Evolutionary conservation across 2,888 invertebrate genomes (phyloP).

Genomic region (Chrysolina americana): DNA sequence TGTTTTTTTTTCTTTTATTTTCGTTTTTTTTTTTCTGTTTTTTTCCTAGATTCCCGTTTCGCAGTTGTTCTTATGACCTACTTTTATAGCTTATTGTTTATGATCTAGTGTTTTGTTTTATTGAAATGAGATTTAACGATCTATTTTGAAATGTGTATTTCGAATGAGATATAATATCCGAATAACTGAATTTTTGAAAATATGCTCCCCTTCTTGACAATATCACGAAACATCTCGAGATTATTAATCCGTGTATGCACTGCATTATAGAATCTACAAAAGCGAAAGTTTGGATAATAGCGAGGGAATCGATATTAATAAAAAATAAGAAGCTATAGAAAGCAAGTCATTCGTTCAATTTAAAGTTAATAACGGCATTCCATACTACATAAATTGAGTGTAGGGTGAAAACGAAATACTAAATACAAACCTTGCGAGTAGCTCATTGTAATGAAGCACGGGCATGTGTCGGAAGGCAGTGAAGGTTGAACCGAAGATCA

Average conservation of each 20-base stretch:
- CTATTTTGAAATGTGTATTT: no score
- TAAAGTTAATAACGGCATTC: constrained; percentile 42
- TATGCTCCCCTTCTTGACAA: no score
- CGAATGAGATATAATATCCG: no score
- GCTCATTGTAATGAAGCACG: constrained; percentile 64
- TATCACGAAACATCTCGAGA: background rate
- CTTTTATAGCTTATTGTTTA: no score
- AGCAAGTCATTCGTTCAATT: constrained; percentile 47
- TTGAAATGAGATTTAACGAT: no score
- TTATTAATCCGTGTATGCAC: constrained; percentile 6
- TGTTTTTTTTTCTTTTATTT: no score
- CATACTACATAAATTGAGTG: constrained; percentile 36
- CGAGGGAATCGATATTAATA: constrained; percentile 23
- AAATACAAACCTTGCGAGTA: constrained; percentile 67
- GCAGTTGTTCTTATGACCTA: no score
- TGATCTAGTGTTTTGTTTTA: no score
- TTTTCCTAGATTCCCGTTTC: no score
- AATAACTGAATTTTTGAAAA: no score
- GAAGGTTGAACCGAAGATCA: constrained; percentile 59
- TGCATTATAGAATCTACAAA: background rate
- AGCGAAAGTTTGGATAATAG: constrained; percentile 14
- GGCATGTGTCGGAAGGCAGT: constrained; percentile 64
- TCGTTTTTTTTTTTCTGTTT: no score
- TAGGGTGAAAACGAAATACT: constrained; percentile 28
- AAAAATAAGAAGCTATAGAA: constrained; percentile 29